Percentiles rank a stretch among this genome's conserved stretches.
Conservation (phyloP, 1,140 invertebrate genomes). For the Megathymus violae region DNA sequence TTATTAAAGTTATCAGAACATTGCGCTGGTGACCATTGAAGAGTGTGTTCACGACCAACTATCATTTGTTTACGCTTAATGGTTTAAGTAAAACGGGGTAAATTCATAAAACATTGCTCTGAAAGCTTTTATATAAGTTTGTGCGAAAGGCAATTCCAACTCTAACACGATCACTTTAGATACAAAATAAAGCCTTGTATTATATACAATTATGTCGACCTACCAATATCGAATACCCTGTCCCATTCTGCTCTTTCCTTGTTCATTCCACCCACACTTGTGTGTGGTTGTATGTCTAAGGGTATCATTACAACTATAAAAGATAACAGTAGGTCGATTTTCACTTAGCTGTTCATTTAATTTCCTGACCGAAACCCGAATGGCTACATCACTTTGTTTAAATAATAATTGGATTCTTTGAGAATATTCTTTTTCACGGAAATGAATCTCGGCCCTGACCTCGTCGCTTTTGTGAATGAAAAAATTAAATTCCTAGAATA, state of each 20-base stretch:
- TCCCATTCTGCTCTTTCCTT: slow-evolving; percentile 59
- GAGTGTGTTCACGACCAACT: slow-evolving; percentile 63
- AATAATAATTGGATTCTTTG: slow-evolving; percentile 79
- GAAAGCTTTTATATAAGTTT: slow-evolving; percentile 62
- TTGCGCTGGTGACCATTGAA: slow-evolving; percentile 69
- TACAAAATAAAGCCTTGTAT: slow-evolving; percentile 57
- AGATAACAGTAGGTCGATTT: slow-evolving; percentile 63
- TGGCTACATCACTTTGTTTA: slow-evolving; percentile 78
- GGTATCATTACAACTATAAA: slow-evolving; percentile 53
- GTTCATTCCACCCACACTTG: slow-evolving; percentile 51
- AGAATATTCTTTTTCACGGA: slow-evolving; percentile 71
- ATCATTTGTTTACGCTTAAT: slow-evolving; percentile 80
- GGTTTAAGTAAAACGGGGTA: slow-evolving; percentile 78
- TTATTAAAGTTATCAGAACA: no score
- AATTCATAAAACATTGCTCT: slow-evolving; percentile 67
- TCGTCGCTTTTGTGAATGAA: slow-evolving; percentile 54
- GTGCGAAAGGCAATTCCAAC: slow-evolving; percentile 44
- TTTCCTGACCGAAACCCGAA: slow-evolving; percentile 76
- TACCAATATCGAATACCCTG: slow-evolving; percentile 58
- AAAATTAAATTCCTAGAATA: slow-evolving; percentile 29
- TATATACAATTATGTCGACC: slow-evolving; percentile 54
- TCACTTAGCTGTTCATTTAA: slow-evolving; percentile 75
- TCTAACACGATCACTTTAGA: slow-evolving; percentile 54
- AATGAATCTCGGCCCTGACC: slow-evolving; percentile 67
- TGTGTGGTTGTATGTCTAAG: slow-evolving; percentile 11